These are phyloP conservation scores for Lindbergichthys nudifrons DNA, from an alignment of 2,797 vertebrate genomes.

Conservation along the genomic window DNA sequence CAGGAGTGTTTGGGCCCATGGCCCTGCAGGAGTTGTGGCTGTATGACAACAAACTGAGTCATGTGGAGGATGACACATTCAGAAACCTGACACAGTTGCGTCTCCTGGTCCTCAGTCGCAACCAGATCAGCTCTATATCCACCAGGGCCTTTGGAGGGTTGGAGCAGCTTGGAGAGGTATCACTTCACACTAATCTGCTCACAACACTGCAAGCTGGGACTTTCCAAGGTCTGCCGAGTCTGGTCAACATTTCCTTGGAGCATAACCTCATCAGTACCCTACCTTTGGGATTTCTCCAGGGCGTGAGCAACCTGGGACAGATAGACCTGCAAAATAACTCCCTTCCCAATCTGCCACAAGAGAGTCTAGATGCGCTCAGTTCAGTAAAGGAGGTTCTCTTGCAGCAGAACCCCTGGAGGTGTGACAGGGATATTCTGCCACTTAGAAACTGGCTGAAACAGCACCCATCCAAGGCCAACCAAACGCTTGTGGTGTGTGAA, in stretches of 20 bases:
- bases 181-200: slow-evolving; percentile 90
- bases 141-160: slow-evolving; percentile 87
- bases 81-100: slow-evolving; percentile 87
- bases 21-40: slow-evolving; percentile 90
- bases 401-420: slow-evolving; percentile 93
- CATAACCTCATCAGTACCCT: slow-evolving; percentile 87
- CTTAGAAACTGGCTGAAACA: slow-evolving; percentile 87
- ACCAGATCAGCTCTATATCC: slow-evolving; percentile 86
- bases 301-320: slow-evolving; percentile 75
- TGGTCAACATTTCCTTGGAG: slow-evolving; percentile 92
- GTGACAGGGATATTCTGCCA: slow-evolving; percentile 88
- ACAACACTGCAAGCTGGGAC: slow-evolving; percentile 80
- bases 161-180: slow-evolving; percentile 86
- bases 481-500: slow-evolving; percentile 82
- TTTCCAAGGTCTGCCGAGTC: slow-evolving; percentile 84
- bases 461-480: slow-evolving; percentile 82
- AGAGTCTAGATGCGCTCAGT: slow-evolving; percentile 84
- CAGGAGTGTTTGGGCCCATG: slow-evolving; percentile 88
- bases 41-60: slow-evolving; percentile 90
- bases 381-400: slow-evolving; percentile 83
- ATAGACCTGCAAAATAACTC: slow-evolving; percentile 91
- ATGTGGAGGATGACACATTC: slow-evolving; percentile 85
- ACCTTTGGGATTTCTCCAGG: slow-evolving; percentile 83
- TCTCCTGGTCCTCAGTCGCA: slow-evolving; percentile 91
- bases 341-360: slow-evolving; percentile 83